phyloP scores from a whole-genome alignment of 2,113 vertebrate species.

The Lagopus muta region DNA sequence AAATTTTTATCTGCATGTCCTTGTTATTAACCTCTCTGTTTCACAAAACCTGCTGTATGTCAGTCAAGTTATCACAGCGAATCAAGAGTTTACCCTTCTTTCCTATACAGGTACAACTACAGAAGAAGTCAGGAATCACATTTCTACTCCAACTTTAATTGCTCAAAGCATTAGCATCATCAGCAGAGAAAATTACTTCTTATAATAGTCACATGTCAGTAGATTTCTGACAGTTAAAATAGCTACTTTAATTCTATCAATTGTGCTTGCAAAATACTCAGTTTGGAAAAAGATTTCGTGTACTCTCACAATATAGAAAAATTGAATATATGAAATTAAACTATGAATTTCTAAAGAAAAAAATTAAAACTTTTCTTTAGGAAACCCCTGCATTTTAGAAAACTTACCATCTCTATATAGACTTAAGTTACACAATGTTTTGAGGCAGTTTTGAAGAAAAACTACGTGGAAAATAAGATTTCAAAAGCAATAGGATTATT shows the following conservation, averaged over 20 bases:
- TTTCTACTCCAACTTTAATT: not conserved
- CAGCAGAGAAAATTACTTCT: not conserved
- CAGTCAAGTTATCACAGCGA: not conserved
- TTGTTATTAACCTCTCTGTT: not conserved
- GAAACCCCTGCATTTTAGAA: not conserved
- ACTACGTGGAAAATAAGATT: not conserved
- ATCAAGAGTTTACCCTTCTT: not conserved
- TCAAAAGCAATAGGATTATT: not conserved
- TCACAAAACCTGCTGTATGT: not conserved
- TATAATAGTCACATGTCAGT: not conserved
- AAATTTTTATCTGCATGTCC: not conserved
- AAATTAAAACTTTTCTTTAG: not conserved
- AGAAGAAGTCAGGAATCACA: not conserved
- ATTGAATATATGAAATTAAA: not conserved
- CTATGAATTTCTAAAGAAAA: conserved; percentile 70
- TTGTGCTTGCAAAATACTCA: not conserved
- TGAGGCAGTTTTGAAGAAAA: not conserved
- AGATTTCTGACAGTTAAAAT: not conserved
- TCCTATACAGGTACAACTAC: not conserved
- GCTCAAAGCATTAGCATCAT: not conserved
- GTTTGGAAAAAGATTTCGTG: not conserved
- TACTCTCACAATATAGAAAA: not conserved
- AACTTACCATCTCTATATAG: not conserved
- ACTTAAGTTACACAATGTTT: not conserved
- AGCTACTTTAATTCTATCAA: not conserved